A percentile compares a stretch with the other conserved stretches of the same genome.
Conservation (phyloP, 2,797 vertebrate species). For the Aeoliscus strigatus region DNA sequence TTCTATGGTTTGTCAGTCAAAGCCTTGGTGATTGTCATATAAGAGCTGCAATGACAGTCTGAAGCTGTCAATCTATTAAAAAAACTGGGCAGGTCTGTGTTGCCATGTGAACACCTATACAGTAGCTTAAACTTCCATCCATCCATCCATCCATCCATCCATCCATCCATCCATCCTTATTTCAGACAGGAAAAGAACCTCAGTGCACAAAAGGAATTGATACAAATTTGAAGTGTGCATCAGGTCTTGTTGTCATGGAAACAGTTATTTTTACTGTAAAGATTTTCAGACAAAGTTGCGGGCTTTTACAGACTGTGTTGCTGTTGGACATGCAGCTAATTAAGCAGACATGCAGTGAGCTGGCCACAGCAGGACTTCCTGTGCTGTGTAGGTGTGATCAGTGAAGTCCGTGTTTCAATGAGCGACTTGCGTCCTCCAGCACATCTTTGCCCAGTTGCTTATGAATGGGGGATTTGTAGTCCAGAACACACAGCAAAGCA, state of each 20-base stretch:
- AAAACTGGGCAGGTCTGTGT: background rate
- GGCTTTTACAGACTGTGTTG: constrained; percentile 13
- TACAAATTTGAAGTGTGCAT: constrained; percentile 29
- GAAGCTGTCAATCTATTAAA: constrained; percentile 9
- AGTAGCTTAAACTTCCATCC: too few relatives aligned
- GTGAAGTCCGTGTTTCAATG: constrained; percentile 23
- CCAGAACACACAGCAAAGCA: constrained; percentile 9
- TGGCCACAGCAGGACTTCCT: constrained; percentile 8
- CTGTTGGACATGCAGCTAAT: constrained; percentile 30
- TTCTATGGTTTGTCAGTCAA: constrained; percentile 46
- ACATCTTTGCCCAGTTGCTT: constrained; percentile 17
- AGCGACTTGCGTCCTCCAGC: constrained; percentile 18
- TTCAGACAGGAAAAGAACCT: constrained; percentile 4
- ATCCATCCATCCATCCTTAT: too few relatives aligned
- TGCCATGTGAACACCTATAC: background rate
- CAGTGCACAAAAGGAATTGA: constrained; percentile 21
- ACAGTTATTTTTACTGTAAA: constrained; percentile 26
- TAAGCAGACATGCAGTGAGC: constrained; percentile 20
- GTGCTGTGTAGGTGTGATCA: constrained; percentile 15
- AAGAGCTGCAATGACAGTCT: constrained; percentile 3
- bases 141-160: too few relatives aligned
- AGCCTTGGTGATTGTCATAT: constrained; percentile 34
- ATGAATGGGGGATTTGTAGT: constrained; percentile 38
- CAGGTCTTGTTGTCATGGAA: constrained; percentile 54
- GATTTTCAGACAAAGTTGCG: constrained; percentile 27